A percentile compares a stretch with the other conserved stretches of the same genome.
Conservation (phyloP, 1,140 invertebrate genomes). For the Drosophila burlai region DNA sequence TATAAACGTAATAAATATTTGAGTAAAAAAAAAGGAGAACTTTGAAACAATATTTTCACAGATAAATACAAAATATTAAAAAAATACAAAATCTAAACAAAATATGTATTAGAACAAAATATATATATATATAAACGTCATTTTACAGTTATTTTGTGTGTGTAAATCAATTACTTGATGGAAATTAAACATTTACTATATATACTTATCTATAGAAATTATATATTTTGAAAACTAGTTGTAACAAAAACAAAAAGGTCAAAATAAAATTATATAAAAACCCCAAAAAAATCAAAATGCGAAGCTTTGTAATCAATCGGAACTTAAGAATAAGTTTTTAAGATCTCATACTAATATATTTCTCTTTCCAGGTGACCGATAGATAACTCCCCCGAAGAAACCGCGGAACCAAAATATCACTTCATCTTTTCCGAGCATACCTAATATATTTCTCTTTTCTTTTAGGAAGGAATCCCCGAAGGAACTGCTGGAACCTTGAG, state of each 20-base stretch:
- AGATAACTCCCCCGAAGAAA: background rate
- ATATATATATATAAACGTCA: conserved; percentile 28
- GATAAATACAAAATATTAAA: conserved; percentile 29
- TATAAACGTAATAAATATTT: conserved; percentile 49
- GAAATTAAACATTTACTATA: conserved; percentile 70
- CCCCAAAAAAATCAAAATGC: conserved; percentile 10
- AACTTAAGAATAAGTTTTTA: background rate
- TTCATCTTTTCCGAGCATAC: conserved; percentile 30
- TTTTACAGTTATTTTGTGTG: conserved; percentile 50
- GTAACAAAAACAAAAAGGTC: conserved; percentile 68
- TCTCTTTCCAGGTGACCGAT: conserved; percentile 62
- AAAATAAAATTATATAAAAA: conserved; percentile 64
- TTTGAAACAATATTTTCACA: conserved; percentile 54
- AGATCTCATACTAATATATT: conserved; percentile 59
- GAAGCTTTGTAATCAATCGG: conserved; percentile 13
- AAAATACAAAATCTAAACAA: conserved; percentile 42
- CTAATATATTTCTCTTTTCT: conserved; percentile 72
- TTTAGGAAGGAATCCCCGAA: conserved; percentile 24
- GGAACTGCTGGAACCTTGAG: background rate
- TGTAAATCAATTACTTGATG: conserved; percentile 69
- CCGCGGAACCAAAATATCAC: background rate
- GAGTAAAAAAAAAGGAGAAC: conserved; percentile 22
- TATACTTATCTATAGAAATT: conserved; percentile 68
- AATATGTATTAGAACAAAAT: conserved; percentile 41
- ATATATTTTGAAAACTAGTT: conserved; percentile 78